Base-by-base conservation (phyloP, 2,888 invertebrate species). In the Drosophila barbarae region DNA sequence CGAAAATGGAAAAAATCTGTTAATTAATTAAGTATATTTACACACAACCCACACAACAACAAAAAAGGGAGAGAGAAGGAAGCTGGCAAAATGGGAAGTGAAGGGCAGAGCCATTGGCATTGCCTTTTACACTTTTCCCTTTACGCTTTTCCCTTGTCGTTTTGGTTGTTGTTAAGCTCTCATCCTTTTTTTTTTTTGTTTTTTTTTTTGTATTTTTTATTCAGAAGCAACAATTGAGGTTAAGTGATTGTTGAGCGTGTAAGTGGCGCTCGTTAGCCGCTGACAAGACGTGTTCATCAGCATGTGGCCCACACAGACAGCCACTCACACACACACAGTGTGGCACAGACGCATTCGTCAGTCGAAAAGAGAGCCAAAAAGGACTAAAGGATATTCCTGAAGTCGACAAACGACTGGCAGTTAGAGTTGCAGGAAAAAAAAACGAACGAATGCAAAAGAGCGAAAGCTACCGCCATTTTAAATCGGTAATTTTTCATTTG, bases 241-340 rank as follows among this genome's bases (percentile, higher is more conserved):
- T 77, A 77, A 77, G 77, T 77, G 77, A 77, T 79, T 77, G 77
- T 77, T 79, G 79, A 77, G 77, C 74, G 69, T 79, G 69, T 77
- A 77, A 77, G 77, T 77, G 79, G 77, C 68, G 77, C 77, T 77
- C 77, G 77, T 77, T 77, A 77, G 77, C 79, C 73, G 79, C 76
- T 78, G 76, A 76, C 73, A 76, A 75, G 76, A 76, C 78, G 78
- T 77, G 78, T 78, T 76, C 75, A 75, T 75, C 75, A 78, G 76
- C 71, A 73, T 76, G 76, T 73, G 76, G 67, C 73, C 60, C 78
- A 60, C 46, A 61, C 53, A 35, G 46, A 30, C 55, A 30, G 55
- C 15, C 21, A 23, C 44, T 34, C 68, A 57, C 55, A 32, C 36
- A 9, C 41, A 28, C 26, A 10, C 46, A 42, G 35, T 44, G 41